phyloP scores from a whole-genome alignment of 2,888 invertebrate genomes.

The Heliconius charithonia region DNA sequence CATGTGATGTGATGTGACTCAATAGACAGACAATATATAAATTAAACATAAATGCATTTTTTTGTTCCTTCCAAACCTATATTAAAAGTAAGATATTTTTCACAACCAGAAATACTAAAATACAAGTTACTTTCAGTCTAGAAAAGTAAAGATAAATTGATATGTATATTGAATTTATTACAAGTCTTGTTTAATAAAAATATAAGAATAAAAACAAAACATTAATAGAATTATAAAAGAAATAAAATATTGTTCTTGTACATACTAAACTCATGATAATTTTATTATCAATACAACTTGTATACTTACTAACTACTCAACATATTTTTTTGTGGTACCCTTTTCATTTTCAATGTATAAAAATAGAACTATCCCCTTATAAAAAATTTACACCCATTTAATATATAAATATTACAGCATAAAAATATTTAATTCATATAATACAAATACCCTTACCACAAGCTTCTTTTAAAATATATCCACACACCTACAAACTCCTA shows the following conservation, averaged over 20 bases:
- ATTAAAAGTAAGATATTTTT: slow-evolving; percentile 32
- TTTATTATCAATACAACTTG: neutral
- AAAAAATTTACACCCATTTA: neutral
- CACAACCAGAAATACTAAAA: slow-evolving; percentile 5
- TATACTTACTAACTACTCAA: neutral
- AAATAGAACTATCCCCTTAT: neutral
- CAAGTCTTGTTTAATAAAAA: neutral
- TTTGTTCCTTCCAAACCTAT: slow-evolving; percentile 48
- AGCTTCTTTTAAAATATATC: neutral
- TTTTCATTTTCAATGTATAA: neutral
- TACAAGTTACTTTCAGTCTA: neutral
- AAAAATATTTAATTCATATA: neutral
- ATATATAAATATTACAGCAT: neutral
- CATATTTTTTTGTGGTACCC: neutral
- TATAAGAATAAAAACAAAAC: neutral
- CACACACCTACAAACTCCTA: neutral
- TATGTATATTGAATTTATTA: neutral
- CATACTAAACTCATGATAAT: neutral
- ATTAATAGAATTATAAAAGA: neutral
- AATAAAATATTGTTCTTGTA: neutral
- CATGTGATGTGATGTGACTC: slow-evolving; percentile 71
- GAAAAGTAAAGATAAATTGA: neutral
- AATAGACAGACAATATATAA: slow-evolving; percentile 79
- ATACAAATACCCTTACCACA: neutral
- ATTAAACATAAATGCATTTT: slow-evolving; percentile 46